Conservation (phyloP, 2,888 invertebrate genomes). For the Dysmachus trigonus region DNA sequence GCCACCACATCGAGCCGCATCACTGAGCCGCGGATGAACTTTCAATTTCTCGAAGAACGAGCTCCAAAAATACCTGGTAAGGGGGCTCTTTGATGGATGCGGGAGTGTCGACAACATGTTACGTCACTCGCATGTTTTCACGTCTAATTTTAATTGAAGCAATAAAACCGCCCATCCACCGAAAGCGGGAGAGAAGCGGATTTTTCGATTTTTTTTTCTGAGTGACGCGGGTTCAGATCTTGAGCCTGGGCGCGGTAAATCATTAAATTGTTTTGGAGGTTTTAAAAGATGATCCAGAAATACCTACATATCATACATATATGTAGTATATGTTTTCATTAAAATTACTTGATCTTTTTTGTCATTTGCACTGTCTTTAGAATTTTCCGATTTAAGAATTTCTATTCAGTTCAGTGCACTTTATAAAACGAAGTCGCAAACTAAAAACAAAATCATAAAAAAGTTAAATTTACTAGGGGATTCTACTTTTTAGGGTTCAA, state of each 20-base stretch:
- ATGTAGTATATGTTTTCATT: too few species aligned
- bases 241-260: background rate
- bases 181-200: background rate
- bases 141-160: background rate
- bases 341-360: background rate
- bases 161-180: background rate
- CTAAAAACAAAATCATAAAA: too few species aligned
- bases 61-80: background rate
- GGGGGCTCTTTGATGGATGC: background rate
- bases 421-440: too few species aligned
- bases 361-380: background rate
- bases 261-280: background rate
- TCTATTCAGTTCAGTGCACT: too few species aligned
- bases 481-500: too few species aligned
- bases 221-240: background rate
- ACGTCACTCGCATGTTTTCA: background rate
- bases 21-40: background rate
- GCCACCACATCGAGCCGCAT: too few species aligned
- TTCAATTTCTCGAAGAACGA: background rate
- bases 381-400: too few species aligned
- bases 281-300: background rate
- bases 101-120: background rate
- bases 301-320: too few species aligned
- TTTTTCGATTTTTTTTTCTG: too few species aligned
- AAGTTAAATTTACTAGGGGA: too few species aligned